Evolutionary conservation across 2,113 vertebrate genomes (phyloP).

Genomic region (Calyptommatus sinebrachiatus): DNA sequence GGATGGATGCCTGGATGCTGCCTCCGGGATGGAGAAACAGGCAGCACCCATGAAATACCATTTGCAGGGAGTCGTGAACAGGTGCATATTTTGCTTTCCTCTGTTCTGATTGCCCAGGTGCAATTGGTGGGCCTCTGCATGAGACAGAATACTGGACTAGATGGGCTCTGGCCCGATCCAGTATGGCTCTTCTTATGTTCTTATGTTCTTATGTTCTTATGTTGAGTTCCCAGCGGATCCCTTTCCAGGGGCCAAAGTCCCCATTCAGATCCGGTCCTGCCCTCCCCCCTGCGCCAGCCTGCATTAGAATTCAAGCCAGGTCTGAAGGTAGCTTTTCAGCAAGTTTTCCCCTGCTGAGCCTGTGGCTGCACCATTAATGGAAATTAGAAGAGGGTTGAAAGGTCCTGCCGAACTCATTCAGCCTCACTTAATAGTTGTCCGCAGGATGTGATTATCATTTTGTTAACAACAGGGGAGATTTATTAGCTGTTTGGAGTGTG

Average conservation of each 20-base stretch:
- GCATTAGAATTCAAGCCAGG: neutral
- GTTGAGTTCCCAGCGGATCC: neutral
- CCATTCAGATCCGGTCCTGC: neutral
- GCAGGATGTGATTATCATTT: slow-evolving; percentile 18
- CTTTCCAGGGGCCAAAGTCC: too few relatives aligned
- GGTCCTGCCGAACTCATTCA: slow-evolving; percentile 26
- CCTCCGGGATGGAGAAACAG: too few relatives aligned
- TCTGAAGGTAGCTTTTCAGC: neutral
- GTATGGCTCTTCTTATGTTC: too few relatives aligned
- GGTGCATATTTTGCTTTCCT: too few relatives aligned
- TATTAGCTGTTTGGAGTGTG: neutral
- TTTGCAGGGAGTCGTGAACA: too few relatives aligned
- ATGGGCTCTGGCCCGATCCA: too few relatives aligned
- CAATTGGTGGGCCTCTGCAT: too few relatives aligned
- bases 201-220: neutral
- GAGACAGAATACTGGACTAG: too few relatives aligned
- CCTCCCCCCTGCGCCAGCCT: neutral
- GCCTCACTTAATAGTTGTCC: neutral
- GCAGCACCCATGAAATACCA: too few relatives aligned
- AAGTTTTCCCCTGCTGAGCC: neutral
- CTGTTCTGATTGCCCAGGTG: too few relatives aligned
- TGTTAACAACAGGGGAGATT: neutral
- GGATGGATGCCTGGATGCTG: too few relatives aligned
- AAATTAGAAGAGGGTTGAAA: slow-evolving; percentile 33
- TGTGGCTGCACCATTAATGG: neutral